Percentiles rank a stretch among this genome's conserved stretches.
These are phyloP conservation scores for Labeo catla DNA, from an alignment of 2,113 vertebrate species.

Conservation along the genomic window DNA sequence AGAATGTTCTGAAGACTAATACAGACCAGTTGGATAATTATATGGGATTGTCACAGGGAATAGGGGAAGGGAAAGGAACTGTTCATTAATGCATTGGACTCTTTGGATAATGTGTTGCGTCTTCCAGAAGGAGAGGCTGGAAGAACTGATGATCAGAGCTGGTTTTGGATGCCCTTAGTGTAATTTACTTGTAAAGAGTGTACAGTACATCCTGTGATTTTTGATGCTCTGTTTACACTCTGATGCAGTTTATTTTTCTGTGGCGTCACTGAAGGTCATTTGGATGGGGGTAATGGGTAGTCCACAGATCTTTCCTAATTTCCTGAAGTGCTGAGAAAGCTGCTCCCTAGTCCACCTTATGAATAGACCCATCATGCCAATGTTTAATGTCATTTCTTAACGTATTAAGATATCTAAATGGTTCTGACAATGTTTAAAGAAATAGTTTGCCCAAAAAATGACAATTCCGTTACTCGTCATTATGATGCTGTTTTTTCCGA, in stretches of 20 bases:
- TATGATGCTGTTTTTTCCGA: neutral
- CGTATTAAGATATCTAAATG: neutral
- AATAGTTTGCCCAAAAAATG: neutral
- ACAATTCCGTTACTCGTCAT: neutral
- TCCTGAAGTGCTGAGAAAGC: slow-evolving; percentile 18
- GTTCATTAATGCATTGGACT: neutral
- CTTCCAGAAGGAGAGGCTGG: neutral
- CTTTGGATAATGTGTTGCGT: neutral
- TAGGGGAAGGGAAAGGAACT: neutral
- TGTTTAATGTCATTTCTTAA: neutral
- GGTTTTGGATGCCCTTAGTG: slow-evolving; percentile 7
- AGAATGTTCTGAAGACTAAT: slow-evolving; percentile 3
- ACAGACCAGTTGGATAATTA: neutral
- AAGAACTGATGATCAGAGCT: slow-evolving; percentile 24
- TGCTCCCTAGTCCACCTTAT: neutral
- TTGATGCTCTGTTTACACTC: slow-evolving; percentile 26
- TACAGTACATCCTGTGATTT: slow-evolving; percentile 18
- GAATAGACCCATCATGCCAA: neutral
- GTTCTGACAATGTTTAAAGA: neutral
- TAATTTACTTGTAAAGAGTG: slow-evolving; percentile 12
- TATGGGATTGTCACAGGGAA: slow-evolving; percentile 3
- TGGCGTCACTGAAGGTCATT: slow-evolving; percentile 21
- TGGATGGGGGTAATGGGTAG: neutral
- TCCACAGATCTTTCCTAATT: slow-evolving; percentile 12
- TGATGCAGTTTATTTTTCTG: slow-evolving; percentile 9